Conservation (phyloP, 2,113 vertebrate genomes). For the Callospermophilus lateralis region DNA sequence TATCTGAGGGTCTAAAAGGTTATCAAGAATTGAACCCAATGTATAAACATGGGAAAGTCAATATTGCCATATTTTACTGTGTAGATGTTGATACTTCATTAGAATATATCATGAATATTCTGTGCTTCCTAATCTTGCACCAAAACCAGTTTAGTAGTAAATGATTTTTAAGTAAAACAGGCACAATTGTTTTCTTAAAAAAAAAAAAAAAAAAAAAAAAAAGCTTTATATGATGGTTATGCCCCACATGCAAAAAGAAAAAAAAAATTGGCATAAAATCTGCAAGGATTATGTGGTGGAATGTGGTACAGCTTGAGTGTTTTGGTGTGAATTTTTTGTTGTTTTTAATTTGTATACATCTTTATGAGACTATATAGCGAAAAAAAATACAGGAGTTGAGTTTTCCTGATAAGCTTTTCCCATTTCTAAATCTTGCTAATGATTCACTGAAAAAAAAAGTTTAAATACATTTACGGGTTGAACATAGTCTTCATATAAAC, state of each 20-base stretch:
- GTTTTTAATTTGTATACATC: background rate
- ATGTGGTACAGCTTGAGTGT: background rate
- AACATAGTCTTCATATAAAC: constrained; percentile 1
- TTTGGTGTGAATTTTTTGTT: constrained; percentile 5
- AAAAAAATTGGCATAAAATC: no score
- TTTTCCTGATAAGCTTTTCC: constrained; percentile 27
- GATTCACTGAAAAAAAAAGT: constrained; percentile 2
- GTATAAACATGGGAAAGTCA: background rate
- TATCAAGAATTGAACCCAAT: background rate
- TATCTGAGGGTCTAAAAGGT: background rate
- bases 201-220: no score
- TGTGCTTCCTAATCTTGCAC: no score
- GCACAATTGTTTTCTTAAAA: no score
- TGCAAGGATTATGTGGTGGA: background rate
- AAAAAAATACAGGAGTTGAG: background rate
- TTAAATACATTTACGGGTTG: background rate
- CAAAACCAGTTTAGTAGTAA: no score
- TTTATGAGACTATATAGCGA: background rate
- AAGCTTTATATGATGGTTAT: background rate
- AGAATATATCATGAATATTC: no score
- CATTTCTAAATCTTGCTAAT: constrained; percentile 12
- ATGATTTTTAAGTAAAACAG: no score
- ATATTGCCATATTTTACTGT: no score
- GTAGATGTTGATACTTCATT: no score
- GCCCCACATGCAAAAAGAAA: background rate